A percentile compares a stretch with the other conserved stretches of the same genome.
These are phyloP conservation scores for Galeopterus variegatus DNA, from an alignment of 2,113 vertebrate genomes.

Conservation along the genomic window DNA sequence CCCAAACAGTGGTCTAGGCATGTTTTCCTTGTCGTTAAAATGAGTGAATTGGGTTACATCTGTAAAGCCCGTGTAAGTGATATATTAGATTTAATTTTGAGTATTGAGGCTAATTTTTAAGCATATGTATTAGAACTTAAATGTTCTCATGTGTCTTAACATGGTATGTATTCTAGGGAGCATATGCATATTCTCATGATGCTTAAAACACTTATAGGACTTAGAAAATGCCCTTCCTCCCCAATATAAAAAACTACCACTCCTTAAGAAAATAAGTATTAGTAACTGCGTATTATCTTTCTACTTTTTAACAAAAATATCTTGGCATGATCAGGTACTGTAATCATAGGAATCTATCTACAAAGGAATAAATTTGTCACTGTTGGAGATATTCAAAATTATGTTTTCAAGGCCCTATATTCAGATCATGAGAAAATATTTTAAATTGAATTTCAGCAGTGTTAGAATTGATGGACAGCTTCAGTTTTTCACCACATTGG, in stretches of 20 bases:
- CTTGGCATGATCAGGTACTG: background rate
- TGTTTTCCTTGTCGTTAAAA: slow-evolving; percentile 46
- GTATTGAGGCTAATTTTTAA: slow-evolving; percentile 44
- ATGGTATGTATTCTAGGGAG: background rate
- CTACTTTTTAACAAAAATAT: slow-evolving; percentile 25
- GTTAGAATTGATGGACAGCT: slow-evolving; percentile 3
- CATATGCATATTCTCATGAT: slow-evolving; percentile 14
- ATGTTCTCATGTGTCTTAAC: slow-evolving; percentile 29
- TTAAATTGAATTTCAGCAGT: slow-evolving; percentile 17
- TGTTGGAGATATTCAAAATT: slow-evolving; percentile 43
- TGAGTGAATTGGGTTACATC: background rate
- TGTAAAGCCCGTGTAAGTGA: background rate
- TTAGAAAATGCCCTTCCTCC: background rate
- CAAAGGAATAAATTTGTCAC: background rate
- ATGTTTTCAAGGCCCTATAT: slow-evolving; percentile 6
- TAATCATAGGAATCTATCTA: slow-evolving; percentile 7
- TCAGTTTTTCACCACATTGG: slow-evolving; percentile 21
- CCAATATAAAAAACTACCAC: background rate
- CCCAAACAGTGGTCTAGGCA: background rate
- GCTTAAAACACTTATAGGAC: background rate
- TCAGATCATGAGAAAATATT: slow-evolving; percentile 13
- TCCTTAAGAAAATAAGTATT: slow-evolving; percentile 50
- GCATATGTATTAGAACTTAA: background rate
- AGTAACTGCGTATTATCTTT: slow-evolving; percentile 34
- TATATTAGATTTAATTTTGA: slow-evolving; percentile 48